phyloP scores from a whole-genome alignment of 92 coral and sea anemone species.

The Epizoanthus rinbou region DNA sequence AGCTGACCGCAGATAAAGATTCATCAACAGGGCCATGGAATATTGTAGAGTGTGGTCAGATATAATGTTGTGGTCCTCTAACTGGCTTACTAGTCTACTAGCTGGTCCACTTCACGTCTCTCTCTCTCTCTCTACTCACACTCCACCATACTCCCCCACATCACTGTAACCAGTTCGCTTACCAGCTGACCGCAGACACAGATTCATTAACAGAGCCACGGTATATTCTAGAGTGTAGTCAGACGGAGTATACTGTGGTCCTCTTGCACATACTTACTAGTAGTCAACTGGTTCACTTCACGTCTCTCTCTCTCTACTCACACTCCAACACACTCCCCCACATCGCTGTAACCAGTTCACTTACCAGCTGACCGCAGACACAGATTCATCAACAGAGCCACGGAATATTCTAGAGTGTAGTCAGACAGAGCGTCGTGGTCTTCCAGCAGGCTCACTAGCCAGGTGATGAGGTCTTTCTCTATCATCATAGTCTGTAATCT shows the following conservation, averaged over 20 bases:
- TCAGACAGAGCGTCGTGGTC: constrained; percentile 96
- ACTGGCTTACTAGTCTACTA: too few relatives aligned
- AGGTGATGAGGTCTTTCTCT: constrained; percentile 80
- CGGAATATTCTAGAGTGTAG: constrained; percentile 93
- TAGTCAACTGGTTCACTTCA: background rate
- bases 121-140: background rate
- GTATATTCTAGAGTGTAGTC: too few relatives aligned
- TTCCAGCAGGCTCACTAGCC: constrained; percentile 84
- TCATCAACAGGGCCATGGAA: too few relatives aligned
- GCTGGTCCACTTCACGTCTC: too few relatives aligned
- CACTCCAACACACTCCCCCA: background rate
- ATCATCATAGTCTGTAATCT: constrained; percentile 90
- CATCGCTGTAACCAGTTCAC: background rate
- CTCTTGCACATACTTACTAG: too few relatives aligned
- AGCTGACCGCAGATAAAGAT: too few relatives aligned
- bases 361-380: constrained; percentile 89
- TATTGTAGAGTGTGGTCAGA: too few relatives aligned
- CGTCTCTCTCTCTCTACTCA: background rate
- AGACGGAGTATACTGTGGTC: background rate
- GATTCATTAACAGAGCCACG: too few relatives aligned
- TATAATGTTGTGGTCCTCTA: too few relatives aligned
- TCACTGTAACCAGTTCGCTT: constrained; percentile 2
- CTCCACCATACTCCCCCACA: too few relatives aligned
- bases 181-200: too few relatives aligned
- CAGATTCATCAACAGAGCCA: constrained; percentile 95